A percentile compares a stretch with the other conserved stretches of the same genome.
Evolutionary conservation across 2,888 invertebrate genomes (phyloP).

Genomic region (Lydus trimaculatus): DNA sequence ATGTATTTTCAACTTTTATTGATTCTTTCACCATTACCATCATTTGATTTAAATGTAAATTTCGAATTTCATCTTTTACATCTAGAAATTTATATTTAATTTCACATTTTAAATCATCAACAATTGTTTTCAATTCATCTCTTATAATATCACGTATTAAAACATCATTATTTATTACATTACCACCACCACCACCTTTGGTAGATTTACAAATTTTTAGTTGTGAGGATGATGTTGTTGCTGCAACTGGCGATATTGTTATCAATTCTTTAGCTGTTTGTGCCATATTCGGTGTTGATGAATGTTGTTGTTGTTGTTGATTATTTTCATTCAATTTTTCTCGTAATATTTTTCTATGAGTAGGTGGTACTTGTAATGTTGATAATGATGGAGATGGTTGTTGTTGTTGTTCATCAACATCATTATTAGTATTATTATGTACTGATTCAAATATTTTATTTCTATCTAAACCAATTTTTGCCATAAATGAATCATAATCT

Average conservation of each 20-base stretch:
- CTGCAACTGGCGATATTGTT: background rate
- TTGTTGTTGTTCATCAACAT: background rate
- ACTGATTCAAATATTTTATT: background rate
- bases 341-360: background rate
- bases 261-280: background rate
- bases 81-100: slow-evolving; percentile 19
- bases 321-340: background rate
- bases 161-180: slow-evolving; percentile 33
- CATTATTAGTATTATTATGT: background rate
- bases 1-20: slow-evolving; percentile 49
- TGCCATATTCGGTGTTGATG: background rate
- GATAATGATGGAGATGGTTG: background rate
- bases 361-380: background rate
- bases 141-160: slow-evolving; percentile 12
- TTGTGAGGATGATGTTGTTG: slow-evolving; percentile 13
- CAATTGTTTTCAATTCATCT: background rate
- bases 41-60: slow-evolving; percentile 48
- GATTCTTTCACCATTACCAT: slow-evolving; percentile 54
- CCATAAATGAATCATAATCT: background rate
- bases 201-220: slow-evolving; percentile 26
- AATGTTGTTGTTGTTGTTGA: background rate
- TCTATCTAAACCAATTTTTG: background rate
- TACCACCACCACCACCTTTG: too few relatives aligned
- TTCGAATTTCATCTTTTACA: slow-evolving; percentile 44
- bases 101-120: slow-evolving; percentile 2